Conservation (phyloP, 1,140 invertebrate species). For the Brachystomella parvula region DNA sequence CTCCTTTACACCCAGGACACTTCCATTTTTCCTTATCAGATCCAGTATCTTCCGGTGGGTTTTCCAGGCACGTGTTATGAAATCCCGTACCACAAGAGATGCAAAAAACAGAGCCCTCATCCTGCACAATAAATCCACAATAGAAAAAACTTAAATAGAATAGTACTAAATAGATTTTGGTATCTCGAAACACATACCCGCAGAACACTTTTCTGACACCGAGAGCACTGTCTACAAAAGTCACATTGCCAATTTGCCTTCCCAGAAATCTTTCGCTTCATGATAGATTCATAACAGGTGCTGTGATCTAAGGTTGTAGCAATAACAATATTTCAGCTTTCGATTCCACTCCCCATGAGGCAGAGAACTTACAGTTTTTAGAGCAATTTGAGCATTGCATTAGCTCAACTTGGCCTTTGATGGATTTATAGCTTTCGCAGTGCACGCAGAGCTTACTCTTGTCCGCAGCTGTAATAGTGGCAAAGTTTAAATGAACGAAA, state of each 20-base stretch:
- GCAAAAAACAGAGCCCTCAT: neutral
- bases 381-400: neutral
- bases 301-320: no score
- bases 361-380: neutral
- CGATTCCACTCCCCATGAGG: no score
- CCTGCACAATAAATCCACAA: neutral
- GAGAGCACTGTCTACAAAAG: no score
- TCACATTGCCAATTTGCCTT: no score
- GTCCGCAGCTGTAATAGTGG: neutral
- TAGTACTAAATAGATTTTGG: no score
- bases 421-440: neutral
- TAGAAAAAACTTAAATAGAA: no score
- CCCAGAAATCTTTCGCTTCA: no score
- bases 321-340: no score
- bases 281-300: no score
- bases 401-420: neutral
- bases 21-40: neutral
- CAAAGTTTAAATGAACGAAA: neutral
- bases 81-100: neutral
- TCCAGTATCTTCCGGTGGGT: neutral
- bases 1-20: neutral
- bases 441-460: neutral
- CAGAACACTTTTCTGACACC: no score
- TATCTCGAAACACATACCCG: no score
- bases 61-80: constrained; percentile 1